A percentile compares a stretch with the other conserved stretches of the same genome.
These are phyloP conservation scores for Microtus californicus DNA, from an alignment of 2,797 vertebrate species.

Conservation along the genomic window DNA sequence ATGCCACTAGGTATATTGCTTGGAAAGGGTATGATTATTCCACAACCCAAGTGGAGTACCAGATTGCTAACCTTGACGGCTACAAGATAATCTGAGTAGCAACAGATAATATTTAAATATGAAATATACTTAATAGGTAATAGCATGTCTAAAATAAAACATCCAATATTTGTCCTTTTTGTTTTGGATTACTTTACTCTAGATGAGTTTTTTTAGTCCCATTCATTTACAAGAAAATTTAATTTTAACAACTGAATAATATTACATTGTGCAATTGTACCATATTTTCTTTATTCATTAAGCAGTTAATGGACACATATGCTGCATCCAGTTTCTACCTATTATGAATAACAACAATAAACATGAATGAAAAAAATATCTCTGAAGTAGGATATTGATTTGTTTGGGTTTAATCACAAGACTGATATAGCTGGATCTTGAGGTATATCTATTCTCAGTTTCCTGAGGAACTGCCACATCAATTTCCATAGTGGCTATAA, in stretches of 20 bases:
- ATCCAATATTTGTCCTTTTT: background rate
- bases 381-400: background rate
- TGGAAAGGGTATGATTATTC: background rate
- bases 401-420: background rate
- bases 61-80: background rate
- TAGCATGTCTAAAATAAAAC: background rate
- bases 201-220: background rate
- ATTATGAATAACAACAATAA: background rate
- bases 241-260: background rate
- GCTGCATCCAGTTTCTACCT: background rate
- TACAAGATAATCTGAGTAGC: background rate
- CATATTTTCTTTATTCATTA: background rate
- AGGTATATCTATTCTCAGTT: background rate
- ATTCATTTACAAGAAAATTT: background rate
- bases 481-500: background rate
- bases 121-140: background rate
- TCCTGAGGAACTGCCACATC: background rate
- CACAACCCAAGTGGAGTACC: background rate
- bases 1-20: background rate
- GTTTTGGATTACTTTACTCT: background rate
- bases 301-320: background rate
- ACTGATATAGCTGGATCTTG: background rate
- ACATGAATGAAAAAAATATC: background rate
- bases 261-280: background rate
- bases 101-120: background rate